Conservation (phyloP, 1,140 invertebrate genomes). For the Megathymus violae region DNA sequence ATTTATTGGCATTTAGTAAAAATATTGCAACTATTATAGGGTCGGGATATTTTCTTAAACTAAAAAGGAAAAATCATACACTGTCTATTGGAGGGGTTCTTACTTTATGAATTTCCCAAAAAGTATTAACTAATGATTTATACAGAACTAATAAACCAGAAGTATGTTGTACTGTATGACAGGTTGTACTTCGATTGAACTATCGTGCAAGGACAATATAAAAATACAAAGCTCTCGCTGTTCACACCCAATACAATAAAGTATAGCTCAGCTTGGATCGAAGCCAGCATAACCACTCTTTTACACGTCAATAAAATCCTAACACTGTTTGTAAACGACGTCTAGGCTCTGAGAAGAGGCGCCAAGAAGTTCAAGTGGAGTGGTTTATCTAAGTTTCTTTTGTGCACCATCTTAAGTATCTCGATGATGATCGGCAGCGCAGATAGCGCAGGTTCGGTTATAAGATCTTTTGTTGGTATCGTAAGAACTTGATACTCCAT, state of each 20-base stretch:
- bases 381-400: constrained; percentile 32
- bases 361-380: constrained; percentile 28
- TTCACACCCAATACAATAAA: constrained; percentile 17
- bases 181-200: too few species aligned
- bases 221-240: neutral
- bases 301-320: constrained; percentile 33
- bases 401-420: constrained; percentile 23
- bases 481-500: constrained; percentile 3
- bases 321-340: constrained; percentile 31
- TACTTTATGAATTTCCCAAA: too few species aligned
- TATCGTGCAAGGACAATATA: neutral
- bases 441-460: constrained; percentile 24
- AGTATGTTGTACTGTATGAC: too few species aligned
- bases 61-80: too few species aligned
- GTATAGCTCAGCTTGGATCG: constrained; percentile 21
- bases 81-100: too few species aligned
- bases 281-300: constrained; percentile 29
- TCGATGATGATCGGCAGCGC: constrained; percentile 13
- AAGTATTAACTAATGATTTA: too few species aligned
- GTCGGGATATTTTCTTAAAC: too few species aligned
- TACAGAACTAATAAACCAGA: too few species aligned
- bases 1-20: too few species aligned
- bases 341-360: constrained; percentile 23
- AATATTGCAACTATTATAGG: too few species aligned
- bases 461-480: constrained; percentile 23